Evolutionary conservation across 2,888 invertebrate species (phyloP).

Genomic region (Chrysodeixis includens): DNA sequence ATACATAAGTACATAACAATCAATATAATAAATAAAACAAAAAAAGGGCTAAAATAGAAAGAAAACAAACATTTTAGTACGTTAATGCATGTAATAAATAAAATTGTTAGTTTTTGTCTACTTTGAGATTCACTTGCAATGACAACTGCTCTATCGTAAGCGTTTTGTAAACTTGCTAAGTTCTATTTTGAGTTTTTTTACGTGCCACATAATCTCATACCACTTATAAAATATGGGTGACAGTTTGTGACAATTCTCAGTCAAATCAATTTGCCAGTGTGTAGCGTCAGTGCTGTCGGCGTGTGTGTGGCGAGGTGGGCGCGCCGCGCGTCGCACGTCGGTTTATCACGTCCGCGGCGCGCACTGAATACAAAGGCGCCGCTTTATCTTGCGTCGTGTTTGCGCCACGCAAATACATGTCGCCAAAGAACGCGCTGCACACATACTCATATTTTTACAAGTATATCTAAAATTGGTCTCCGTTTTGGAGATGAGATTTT

Average conservation of each 20-base stretch:
- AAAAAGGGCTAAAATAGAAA: no score
- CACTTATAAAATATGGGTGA: background rate
- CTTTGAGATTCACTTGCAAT: no score
- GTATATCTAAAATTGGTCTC: constrained; percentile 3
- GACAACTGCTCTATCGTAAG: background rate
- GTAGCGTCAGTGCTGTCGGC: background rate
- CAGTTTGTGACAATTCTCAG: background rate
- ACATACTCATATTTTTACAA: constrained; percentile 14
- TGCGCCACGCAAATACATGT: constrained; percentile 35
- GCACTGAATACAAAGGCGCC: constrained; percentile 40
- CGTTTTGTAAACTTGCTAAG: no score
- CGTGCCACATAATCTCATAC: background rate
- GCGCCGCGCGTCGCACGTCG: constrained; percentile 13
- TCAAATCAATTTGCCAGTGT: background rate
- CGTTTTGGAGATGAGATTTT: background rate
- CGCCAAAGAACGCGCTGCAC: background rate
- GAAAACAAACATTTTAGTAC: no score
- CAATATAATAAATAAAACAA: no score
- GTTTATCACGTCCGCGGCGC: constrained; percentile 56
- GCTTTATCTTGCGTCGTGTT: constrained; percentile 37
- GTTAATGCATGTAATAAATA: no score
- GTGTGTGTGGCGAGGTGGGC: background rate
- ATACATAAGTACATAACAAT: no score
- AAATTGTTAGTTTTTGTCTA: no score
- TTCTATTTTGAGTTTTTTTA: no score